Evolutionary conservation across 2,797 vertebrate species (phyloP), one percentile per base, ranked within the genome.

Genomic region (Sebastolobus altivelis): DNA sequence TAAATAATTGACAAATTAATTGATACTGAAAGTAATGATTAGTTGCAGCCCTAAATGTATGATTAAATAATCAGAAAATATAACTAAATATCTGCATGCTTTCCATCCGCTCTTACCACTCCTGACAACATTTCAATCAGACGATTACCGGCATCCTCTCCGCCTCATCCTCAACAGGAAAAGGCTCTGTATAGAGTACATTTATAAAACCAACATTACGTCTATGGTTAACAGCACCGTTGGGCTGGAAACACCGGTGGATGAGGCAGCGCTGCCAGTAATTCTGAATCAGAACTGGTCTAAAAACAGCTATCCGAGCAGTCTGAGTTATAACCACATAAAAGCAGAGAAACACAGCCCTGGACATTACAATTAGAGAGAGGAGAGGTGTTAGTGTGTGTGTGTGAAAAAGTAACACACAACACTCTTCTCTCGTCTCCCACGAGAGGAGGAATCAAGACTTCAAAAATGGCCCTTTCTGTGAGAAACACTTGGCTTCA

Each of bases 381-480:
- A 77, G 40, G 65, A 72, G 61, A 62, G 59, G 67, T 76, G 73
- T 77, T 18, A 4, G 20, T 62, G 40, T 29, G 63, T 6, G 62
- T 6, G 63, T 18, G 16, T n/a, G 70, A 25, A 55, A 76, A 60
- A 52, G 49, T 10, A 55, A 80, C 65, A 69, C 77, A 81, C 38
- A 83, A 63, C 69, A 74, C 75, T 81, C 66, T 56, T 76, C 60
- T 72, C 18, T 38, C 4, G 69, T 76, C 35, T 87, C 87, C 80
- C 72, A n/a, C 22, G 81, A 89, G 86, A 87, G 65, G 54, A 71
- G 29, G 72, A 87, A 83, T 89, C 72, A 83, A 85, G 84, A 85
- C 89, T 85, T 92, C 77, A 86, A 90, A 93, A 84, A 79, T 67
- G 74, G 49, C 69, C 65, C 38, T 81, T 83, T 85, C 62, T 70